Evolutionary conservation across 2,113 vertebrate genomes (phyloP).

Genomic region (Gobius niger): DNA sequence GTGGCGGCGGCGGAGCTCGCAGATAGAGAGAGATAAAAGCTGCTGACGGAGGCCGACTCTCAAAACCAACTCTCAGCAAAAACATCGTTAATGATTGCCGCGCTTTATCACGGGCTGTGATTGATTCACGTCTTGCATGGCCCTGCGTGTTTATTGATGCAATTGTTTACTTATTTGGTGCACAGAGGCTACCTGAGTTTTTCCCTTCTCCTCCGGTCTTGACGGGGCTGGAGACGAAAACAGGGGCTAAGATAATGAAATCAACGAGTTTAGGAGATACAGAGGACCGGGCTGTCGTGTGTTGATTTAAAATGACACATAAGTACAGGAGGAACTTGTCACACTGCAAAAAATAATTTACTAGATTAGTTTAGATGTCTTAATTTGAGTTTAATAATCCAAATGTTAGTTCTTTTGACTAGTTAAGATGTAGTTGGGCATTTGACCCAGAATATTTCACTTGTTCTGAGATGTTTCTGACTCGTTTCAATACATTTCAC

Average conservation of each 20-base stretch:
- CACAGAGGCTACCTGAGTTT: constrained; percentile 61
- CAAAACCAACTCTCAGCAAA: constrained; percentile 79
- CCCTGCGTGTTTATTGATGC: constrained; percentile 80
- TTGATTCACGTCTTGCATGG: constrained; percentile 81
- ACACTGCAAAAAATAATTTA: no score
- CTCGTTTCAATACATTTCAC: no score
- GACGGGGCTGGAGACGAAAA: no score
- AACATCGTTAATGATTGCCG: constrained; percentile 80
- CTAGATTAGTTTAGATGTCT: no score
- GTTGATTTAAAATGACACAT: no score
- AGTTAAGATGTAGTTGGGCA: no score
- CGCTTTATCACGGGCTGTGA: constrained; percentile 78
- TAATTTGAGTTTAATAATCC: no score
- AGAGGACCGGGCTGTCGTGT: no score
- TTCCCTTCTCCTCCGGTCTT: constrained; percentile 31
- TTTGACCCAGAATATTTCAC: no score
- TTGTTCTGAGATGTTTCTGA: no score
- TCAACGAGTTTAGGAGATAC: not conserved
- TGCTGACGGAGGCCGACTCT: constrained; percentile 68
- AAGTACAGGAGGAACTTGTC: no score
- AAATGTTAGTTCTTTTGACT: no score
- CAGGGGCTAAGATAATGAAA: not conserved
- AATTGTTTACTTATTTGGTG: constrained; percentile 82
- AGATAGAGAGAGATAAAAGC: constrained; percentile 42
- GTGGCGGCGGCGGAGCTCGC: constrained; percentile 45